Conservation (phyloP, 1,140 invertebrate genomes). For the Brachionus calyciflorus region DNA sequence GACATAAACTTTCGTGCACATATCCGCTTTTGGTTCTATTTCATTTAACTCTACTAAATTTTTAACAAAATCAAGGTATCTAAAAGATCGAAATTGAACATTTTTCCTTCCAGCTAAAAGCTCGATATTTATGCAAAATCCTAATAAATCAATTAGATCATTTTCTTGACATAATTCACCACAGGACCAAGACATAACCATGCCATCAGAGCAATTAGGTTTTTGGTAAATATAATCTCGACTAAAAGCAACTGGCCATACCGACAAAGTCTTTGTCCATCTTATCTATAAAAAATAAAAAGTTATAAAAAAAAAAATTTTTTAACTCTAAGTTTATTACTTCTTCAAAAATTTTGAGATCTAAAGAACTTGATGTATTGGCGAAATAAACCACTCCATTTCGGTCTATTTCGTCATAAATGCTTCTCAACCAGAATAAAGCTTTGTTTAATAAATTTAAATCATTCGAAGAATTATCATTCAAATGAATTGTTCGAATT, state of each 20-base stretch:
- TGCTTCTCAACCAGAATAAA: not conserved
- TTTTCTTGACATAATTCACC: not conserved
- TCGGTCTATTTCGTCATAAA: not conserved
- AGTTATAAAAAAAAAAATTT: not conserved
- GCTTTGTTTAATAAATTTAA: not conserved
- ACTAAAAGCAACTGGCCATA: not conserved
- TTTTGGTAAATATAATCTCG: constrained; percentile 2
- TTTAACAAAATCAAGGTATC: not conserved
- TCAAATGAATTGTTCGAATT: not conserved
- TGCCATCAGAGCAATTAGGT: not conserved
- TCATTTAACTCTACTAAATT: not conserved
- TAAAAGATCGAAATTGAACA: not conserved
- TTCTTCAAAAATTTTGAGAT: not conserved
- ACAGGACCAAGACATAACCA: not conserved
- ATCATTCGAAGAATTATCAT: not conserved
- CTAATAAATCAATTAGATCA: not conserved
- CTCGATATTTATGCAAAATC: not conserved
- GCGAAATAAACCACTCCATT: constrained; percentile 15
- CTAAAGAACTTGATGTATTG: not conserved
- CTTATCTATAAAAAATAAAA: not conserved
- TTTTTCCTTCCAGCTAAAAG: not conserved
- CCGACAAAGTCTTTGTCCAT: not conserved
- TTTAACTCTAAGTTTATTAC: not conserved
- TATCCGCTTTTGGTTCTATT: not conserved
- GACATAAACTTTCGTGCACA: not conserved